Evolutionary conservation across 2,797 vertebrate genomes (phyloP).

Genomic region (Gephyroberyx darwinii): DNA sequence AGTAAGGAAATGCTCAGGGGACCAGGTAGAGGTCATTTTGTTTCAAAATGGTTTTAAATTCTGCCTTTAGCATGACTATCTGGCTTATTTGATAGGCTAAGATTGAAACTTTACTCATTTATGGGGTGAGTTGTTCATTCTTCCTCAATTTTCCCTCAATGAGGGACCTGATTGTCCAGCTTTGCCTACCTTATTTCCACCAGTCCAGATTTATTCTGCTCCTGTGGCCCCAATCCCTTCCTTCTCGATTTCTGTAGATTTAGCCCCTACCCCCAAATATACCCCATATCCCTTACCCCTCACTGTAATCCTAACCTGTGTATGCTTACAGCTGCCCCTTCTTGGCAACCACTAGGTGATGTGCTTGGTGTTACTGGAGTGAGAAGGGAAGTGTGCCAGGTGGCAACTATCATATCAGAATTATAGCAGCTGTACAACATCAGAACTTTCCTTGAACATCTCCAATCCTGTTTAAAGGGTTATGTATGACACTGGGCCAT

Average conservation of each 20-base stretch:
- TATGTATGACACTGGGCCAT: conserved; percentile 27
- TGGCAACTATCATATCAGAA: background rate
- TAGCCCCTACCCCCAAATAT: conserved; percentile 11
- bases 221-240: background rate
- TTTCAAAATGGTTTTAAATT: too few species aligned
- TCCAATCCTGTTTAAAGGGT: conserved; percentile 49
- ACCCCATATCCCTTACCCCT: conserved; percentile 23
- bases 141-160: conserved; percentile 52
- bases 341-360: conserved; percentile 9
- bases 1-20: too few species aligned
- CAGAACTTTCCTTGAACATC: conserved; percentile 39
- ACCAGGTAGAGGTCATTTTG: too few species aligned
- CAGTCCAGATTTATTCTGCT: conserved; percentile 14
- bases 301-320: conserved; percentile 36
- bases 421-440: conserved; percentile 4
- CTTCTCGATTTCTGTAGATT: conserved; percentile 19
- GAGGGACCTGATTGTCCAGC: conserved; percentile 33
- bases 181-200: conserved; percentile 12
- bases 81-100: too few species aligned
- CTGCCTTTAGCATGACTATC: too few species aligned
- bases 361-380: conserved; percentile 18
- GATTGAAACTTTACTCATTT: too few species aligned
- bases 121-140: background rate
- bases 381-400: conserved; percentile 6
- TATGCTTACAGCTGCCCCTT: conserved; percentile 15